Percentiles rank a stretch among this genome's conserved stretches.
phyloP scores from a whole-genome alignment of 2,888 invertebrate species.

The Cistogaster globosa region DNA sequence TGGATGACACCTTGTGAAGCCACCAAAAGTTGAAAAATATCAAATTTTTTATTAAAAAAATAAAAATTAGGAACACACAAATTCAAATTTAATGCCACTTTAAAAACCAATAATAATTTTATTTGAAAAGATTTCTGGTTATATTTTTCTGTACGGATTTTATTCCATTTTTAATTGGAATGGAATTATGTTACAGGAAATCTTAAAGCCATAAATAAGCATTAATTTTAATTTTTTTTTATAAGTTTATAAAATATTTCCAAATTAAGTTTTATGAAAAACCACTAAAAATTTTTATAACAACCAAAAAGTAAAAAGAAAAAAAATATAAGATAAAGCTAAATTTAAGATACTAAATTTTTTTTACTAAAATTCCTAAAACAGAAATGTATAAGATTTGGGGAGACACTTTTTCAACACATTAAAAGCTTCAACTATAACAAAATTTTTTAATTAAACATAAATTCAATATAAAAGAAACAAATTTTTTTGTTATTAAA shows the following conservation, averaged over 20 bases:
- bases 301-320: background rate
- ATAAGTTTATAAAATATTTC: background rate
- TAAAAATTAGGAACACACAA: too few species aligned
- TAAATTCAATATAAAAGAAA: slow-evolving; percentile 30
- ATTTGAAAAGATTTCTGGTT: background rate
- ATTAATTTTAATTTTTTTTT: background rate
- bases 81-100: background rate
- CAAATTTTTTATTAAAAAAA: too few species aligned
- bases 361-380: background rate
- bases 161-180: background rate
- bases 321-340: background rate
- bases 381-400: background rate
- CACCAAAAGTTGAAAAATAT: too few species aligned
- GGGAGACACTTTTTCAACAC: background rate
- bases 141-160: background rate
- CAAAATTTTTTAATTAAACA: slow-evolving; percentile 21
- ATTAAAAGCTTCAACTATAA: slow-evolving; percentile 11
- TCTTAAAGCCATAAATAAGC: background rate
- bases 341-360: background rate
- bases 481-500: background rate
- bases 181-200: background rate
- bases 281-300: background rate
- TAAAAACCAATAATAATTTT: background rate
- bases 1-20: too few species aligned
- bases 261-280: background rate